Conservation (phyloP, 1,140 invertebrate genomes). For the Chrysoperla carnea region DNA sequence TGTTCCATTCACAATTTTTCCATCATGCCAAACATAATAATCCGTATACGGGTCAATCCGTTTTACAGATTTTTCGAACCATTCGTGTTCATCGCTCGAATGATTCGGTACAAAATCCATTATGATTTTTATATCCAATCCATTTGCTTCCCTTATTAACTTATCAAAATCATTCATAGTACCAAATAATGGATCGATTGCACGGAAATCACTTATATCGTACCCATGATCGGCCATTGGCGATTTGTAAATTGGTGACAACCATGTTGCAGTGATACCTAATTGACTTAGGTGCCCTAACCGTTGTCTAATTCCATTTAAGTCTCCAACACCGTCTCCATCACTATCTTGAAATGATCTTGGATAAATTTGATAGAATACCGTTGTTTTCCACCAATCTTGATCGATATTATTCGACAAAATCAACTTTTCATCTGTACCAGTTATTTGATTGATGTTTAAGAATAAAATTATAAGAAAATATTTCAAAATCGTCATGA, state of each 20-base stretch:
- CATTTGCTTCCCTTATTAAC: slow-evolving; percentile 35
- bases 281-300: slow-evolving; percentile 37
- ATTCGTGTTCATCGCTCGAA: slow-evolving; percentile 56
- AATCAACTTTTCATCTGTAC: no score
- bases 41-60: slow-evolving; percentile 40
- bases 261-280: slow-evolving; percentile 39
- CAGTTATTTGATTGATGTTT: no score
- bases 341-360: slow-evolving; percentile 56
- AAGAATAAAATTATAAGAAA: no score
- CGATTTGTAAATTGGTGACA: slow-evolving; percentile 51
- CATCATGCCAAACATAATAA: slow-evolving; percentile 62
- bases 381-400: slow-evolving; percentile 58
- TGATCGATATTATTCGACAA: slow-evolving; percentile 6
- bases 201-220: slow-evolving; percentile 50
- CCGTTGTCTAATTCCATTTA: slow-evolving; percentile 41
- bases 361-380: slow-evolving; percentile 63
- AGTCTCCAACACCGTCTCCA: slow-evolving; percentile 55
- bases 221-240: slow-evolving; percentile 52
- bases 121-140: slow-evolving; percentile 53
- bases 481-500: no score
- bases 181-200: slow-evolving; percentile 48
- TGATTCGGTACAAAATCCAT: slow-evolving; percentile 83
- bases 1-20: slow-evolving; percentile 25
- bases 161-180: slow-evolving; percentile 47
- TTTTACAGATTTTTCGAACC: slow-evolving; percentile 52